A percentile compares a stretch with the other conserved stretches of the same genome.
phyloP scores from a whole-genome alignment of 2,113 vertebrate species.

The Tragelaphus buxtoni region DNA sequence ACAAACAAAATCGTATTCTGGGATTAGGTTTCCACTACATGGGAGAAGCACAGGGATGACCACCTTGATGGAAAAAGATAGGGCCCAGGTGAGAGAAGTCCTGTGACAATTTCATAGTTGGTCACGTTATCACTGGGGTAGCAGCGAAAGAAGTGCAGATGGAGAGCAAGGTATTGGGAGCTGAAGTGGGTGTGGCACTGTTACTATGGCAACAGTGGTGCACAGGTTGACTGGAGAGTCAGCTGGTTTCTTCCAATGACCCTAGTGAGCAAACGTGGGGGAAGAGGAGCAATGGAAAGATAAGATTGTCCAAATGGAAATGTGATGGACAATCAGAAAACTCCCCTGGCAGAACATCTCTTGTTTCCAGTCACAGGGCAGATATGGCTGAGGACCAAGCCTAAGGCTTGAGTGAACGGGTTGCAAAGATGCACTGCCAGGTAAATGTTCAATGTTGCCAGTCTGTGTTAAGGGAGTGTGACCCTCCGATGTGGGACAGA shows the following conservation, averaged over 20 bases:
- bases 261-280: not conserved
- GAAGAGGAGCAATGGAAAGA: not conserved
- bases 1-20: not conserved
- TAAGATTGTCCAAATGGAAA: not conserved
- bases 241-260: not conserved
- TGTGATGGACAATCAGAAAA: not conserved
- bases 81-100: not conserved
- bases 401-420: not conserved
- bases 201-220: not conserved
- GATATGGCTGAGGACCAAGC: not conserved
- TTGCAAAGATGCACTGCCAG: not conserved
- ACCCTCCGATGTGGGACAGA: not conserved
- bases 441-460: not conserved
- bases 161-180: not conserved
- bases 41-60: not conserved
- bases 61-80: not conserved
- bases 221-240: not conserved
- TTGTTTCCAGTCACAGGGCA: not conserved
- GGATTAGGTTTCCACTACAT: not conserved
- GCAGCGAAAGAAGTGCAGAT: not conserved
- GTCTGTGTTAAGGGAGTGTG: not conserved
- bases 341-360: not conserved
- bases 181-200: not conserved
- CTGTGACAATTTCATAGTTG: not conserved
- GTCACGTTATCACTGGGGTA: not conserved